Base-by-base conservation (phyloP, 2,888 invertebrate genomes). In the Drosophila mimica region DNA sequence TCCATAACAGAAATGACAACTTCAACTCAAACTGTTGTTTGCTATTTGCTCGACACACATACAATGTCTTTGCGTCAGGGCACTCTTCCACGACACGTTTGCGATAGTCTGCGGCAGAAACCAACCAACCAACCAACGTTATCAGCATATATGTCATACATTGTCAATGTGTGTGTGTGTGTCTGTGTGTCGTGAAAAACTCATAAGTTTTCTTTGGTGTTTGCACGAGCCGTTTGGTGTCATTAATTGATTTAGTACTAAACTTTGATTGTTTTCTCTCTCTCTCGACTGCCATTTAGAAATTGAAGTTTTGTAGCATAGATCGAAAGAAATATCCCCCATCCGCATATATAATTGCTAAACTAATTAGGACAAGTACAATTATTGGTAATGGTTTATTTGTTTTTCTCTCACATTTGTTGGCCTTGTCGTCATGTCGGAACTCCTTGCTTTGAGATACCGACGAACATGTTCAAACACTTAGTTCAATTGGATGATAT, bases 221-320 rank as follows among this genome's bases (percentile, higher is more conserved):
- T 85, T 80, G 86, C 86, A 82, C 74, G 71, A 77, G 67, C 67
- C 83, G 71, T 65, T 66, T 62, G 66, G 66, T 76, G 90, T 70
- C 90, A 70, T 85, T 85, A 85, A 85, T 90, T 90, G 90, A 85
- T 85, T 90, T 90, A 88, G 90, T 74, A 70, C 76, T 31, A 80
- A 74, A 66, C 69, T 15, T 78, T 66, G 76, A 70, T 79, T 74
- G 84, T 7, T 25, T 53, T 66, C 61, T 8, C 20, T 46, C 4
- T 34, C 57, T 65, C 57, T 63, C 43, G 43, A 57, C 54, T 61
- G 71, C 36, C 46, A n/a, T 36, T 28, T 59, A 28, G 54, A 9
- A 30, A 52, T 30, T 48, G 60, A 77, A 15, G n/a, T 43, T 28
- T 31, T 13, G 30, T 31, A 31, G 36, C 40, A 31, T 38, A 62